These are phyloP conservation scores for Nettapus auritus DNA, from an alignment of 2,113 vertebrate genomes.

Conservation along the genomic window DNA sequence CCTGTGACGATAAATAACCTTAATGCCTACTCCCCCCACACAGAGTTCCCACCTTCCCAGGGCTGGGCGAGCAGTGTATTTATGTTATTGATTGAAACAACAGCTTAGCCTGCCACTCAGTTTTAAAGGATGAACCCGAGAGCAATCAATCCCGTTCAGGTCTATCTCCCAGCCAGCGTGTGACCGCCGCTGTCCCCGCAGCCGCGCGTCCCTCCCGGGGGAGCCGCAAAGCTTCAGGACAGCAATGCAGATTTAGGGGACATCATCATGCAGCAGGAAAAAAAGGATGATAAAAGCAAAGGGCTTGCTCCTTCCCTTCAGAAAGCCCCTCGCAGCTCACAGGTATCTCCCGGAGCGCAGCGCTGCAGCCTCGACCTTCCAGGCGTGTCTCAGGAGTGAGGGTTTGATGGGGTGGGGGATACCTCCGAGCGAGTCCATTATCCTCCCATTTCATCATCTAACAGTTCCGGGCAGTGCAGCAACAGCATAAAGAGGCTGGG, in stretches of 20 bases:
- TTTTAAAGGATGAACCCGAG: background rate
- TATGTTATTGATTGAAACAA: constrained; percentile 10
- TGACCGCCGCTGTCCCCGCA: background rate
- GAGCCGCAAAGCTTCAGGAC: background rate
- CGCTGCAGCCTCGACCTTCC: background rate
- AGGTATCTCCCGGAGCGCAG: rapidly evolving
- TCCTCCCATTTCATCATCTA: constrained; percentile 18
- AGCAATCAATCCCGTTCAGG: background rate
- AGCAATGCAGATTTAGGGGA: background rate
- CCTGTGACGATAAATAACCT: background rate
- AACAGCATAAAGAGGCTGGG: background rate
- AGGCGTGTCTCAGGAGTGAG: background rate
- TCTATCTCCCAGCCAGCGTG: background rate
- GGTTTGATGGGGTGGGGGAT: background rate
- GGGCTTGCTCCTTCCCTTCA: background rate
- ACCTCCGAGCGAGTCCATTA: background rate
- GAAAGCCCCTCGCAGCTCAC: background rate
- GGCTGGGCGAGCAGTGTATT: background rate
- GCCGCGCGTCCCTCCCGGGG: background rate
- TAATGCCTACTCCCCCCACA: background rate
- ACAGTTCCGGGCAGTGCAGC: background rate
- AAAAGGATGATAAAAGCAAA: background rate
- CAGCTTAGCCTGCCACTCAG: background rate
- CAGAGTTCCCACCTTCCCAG: background rate
- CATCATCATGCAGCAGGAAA: rapidly evolving